phyloP scores from a whole-genome alignment of 2,888 invertebrate genomes.

The Drosophila borborema region DNA sequence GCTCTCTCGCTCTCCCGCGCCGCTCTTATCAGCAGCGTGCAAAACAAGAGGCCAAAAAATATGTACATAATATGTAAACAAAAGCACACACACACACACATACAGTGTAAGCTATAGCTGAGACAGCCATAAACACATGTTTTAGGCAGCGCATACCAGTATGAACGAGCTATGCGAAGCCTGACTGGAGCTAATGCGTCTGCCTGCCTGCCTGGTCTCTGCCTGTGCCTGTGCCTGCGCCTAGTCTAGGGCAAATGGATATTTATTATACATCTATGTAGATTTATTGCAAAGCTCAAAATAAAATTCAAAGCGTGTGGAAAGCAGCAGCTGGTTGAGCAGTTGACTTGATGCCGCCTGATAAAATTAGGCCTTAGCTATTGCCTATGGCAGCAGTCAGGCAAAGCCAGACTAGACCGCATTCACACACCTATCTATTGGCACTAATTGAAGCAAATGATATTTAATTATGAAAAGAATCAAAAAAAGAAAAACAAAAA shows the following conservation, averaged over 20 bases:
- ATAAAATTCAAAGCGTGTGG: slow-evolving; percentile 66
- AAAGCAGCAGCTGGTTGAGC: slow-evolving; percentile 54
- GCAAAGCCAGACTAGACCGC: background rate
- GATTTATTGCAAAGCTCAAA: slow-evolving; percentile 74
- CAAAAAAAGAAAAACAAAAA: background rate
- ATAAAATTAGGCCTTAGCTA: slow-evolving; percentile 31
- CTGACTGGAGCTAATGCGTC: background rate
- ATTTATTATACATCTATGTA: slow-evolving; percentile 76
- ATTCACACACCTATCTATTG: background rate
- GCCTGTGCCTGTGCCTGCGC: background rate
- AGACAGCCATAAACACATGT: slow-evolving; percentile 68
- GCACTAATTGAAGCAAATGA: background rate
- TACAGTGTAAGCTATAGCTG: slow-evolving; percentile 27
- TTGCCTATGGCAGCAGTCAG: slow-evolving; percentile 12
- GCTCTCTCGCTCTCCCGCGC: background rate
- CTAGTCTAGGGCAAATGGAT: slow-evolving; percentile 61
- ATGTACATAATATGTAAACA: slow-evolving; percentile 76
- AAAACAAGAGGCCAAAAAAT: slow-evolving; percentile 69
- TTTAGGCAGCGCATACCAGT: slow-evolving; percentile 66
- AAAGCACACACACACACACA: slow-evolving; percentile 33
- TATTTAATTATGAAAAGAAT: background rate
- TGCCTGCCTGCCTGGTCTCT: background rate
- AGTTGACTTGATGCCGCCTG: slow-evolving; percentile 24
- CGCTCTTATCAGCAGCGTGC: slow-evolving; percentile 67
- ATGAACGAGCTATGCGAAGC: slow-evolving; percentile 31